Conservation (phyloP, 2,797 vertebrate species). For the Pitangus sulphuratus region DNA sequence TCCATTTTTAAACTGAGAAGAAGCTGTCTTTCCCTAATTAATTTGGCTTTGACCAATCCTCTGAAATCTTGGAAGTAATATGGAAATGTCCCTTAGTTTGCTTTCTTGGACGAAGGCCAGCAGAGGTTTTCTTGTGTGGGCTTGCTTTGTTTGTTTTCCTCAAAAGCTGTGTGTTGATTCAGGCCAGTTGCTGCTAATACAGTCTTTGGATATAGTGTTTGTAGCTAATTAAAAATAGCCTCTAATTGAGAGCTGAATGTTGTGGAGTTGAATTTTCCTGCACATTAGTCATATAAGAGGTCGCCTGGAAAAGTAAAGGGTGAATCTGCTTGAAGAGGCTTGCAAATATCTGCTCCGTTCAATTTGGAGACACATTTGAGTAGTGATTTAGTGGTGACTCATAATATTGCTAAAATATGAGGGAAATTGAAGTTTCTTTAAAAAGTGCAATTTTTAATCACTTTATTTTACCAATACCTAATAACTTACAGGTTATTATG, state of each 20-base stretch:
- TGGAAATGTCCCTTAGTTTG: background rate
- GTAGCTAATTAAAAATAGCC: constrained; percentile 34
- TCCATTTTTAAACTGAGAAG: background rate
- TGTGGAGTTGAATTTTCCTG: background rate
- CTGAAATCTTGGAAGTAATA: background rate
- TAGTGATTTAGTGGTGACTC: background rate
- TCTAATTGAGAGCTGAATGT: background rate
- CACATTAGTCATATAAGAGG: background rate
- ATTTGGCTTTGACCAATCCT: background rate
- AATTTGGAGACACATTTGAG: background rate
- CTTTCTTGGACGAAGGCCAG: background rate
- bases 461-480: background rate
- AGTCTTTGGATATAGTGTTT: background rate
- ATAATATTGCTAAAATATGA: background rate
- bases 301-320: background rate
- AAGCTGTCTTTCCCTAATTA: background rate
- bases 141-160: constrained; percentile 42
- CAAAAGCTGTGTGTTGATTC: constrained; percentile 3
- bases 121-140: constrained; percentile 13
- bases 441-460: background rate
- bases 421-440: background rate
- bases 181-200: background rate
- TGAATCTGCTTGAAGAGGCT: background rate
- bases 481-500: background rate
- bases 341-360: background rate